Evolutionary conservation across 2,888 invertebrate genomes (phyloP), one percentile per base, ranked within the genome.

Genomic region (Calliphora vomitoria): DNA sequence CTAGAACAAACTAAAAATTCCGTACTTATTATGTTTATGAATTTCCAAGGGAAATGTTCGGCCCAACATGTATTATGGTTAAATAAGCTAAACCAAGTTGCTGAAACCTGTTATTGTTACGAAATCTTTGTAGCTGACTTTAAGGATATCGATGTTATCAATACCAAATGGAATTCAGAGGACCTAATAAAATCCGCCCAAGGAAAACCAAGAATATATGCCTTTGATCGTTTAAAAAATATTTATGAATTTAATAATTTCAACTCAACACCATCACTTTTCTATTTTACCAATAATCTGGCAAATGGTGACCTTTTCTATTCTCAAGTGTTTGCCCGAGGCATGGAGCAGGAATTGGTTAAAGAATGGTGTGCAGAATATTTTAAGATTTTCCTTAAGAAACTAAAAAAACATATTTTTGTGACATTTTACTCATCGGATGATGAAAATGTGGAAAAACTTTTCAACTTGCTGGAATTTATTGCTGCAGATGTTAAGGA

Each of bases 141-240:
- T 44, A 72, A 74, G 25, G 81, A 82, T 25, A 44, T 82, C 8
- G 64, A 82, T 58, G 20, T 74, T 8, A 81, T 81, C 0, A 72
- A 81, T 18, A 25, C 72, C 10, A 55, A 53, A 38, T 81, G 81
- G 81, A 47, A 71, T 35, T 15, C n/a, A 31, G 35, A n/a, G 1
- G 71, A 71, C 6, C 18, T 71, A 55, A 81, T 71, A 8, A 18
- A 8, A 64, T 41, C 44, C 6, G 20, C 5, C 18, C 8, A 71
- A 8, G n/a, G 15, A 50, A 60, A 47, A 15, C 80, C 71, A 0
- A 62, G 66, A 55, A 64, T 74, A 41, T 66, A 50, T 66, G 81
- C 64, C 55, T 53, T 81, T 4, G 81, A 66, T 55, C 53, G 8
- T 6, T 3, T 1, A 18, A 64, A 66, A 25, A 55, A 68, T 25